phyloP scores from a whole-genome alignment of 2,888 invertebrate genomes.

The Tipula unca region DNA sequence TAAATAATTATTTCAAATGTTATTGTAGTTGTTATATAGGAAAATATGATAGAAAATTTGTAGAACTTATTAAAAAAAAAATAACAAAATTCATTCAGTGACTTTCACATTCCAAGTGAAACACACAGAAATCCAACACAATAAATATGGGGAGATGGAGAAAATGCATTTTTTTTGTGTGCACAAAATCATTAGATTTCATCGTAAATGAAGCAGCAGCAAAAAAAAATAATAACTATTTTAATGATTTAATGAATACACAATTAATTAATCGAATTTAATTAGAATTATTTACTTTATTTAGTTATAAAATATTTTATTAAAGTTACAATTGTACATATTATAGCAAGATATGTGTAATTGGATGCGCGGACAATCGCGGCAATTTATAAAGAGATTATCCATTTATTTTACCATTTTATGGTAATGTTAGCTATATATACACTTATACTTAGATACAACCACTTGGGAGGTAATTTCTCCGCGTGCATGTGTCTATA shows the following conservation, averaged over 20 bases:
- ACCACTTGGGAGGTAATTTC: neutral
- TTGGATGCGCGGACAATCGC: neutral
- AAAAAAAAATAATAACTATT: neutral
- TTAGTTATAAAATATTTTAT: neutral
- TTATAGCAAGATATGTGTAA: neutral
- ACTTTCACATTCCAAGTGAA: neutral
- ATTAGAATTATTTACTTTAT: conserved; percentile 8
- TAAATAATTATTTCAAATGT: neutral
- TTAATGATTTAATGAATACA: neutral
- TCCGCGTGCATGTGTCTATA: neutral
- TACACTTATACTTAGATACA: neutral
- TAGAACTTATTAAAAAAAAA: neutral
- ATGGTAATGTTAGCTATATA: neutral
- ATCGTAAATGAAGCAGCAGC: neutral
- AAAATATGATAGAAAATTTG: neutral
- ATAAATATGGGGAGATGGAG: neutral
- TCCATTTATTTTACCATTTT: neutral
- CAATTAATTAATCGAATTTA: neutral
- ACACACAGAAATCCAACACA: no score
- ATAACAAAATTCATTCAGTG: neutral
- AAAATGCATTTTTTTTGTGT: neutral
- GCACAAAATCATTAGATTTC: neutral
- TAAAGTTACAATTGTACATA: neutral
- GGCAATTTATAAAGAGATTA: neutral
- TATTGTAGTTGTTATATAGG: neutral